Conservation (phyloP, 2,113 vertebrate genomes). For the Steatornis caripensis region DNA sequence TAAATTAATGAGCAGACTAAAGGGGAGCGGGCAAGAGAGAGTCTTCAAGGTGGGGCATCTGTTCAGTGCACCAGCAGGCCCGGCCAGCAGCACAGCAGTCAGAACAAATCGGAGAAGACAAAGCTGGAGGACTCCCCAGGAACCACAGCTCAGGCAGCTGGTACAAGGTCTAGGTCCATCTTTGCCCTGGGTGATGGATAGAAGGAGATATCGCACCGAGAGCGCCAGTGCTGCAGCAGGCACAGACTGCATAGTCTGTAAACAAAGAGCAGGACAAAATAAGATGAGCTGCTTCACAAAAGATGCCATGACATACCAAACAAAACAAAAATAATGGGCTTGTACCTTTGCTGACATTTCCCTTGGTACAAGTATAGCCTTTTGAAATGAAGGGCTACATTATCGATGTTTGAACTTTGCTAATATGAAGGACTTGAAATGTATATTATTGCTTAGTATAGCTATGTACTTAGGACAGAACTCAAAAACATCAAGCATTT, state of each 20-base stretch:
- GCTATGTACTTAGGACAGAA: background rate
- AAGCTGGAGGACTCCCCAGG: constrained; percentile 31
- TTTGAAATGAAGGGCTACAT: background rate
- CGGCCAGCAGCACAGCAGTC: constrained; percentile 49
- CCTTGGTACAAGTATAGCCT: background rate
- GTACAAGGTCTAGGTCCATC: constrained; percentile 22
- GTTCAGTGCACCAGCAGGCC: background rate
- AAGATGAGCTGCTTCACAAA: constrained; percentile 3
- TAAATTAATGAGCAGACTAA: constrained; percentile 5
- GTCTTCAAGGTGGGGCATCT: constrained; percentile 10
- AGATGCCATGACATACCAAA: background rate
- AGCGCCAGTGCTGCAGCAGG: background rate
- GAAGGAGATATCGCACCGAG: background rate
- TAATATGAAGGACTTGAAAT: background rate
- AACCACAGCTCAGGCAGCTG: constrained; percentile 52
- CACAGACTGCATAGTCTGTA: background rate
- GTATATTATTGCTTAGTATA: background rate
- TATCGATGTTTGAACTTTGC: background rate
- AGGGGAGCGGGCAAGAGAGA: background rate
- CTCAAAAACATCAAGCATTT: background rate
- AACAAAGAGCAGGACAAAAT: constrained; percentile 42
- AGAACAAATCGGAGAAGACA: constrained; percentile 49
- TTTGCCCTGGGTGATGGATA: background rate
- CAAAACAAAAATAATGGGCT: background rate
- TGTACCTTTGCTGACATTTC: background rate